Evolutionary conservation across 2,888 invertebrate species (phyloP).

Genomic region (Tuta absoluta): DNA sequence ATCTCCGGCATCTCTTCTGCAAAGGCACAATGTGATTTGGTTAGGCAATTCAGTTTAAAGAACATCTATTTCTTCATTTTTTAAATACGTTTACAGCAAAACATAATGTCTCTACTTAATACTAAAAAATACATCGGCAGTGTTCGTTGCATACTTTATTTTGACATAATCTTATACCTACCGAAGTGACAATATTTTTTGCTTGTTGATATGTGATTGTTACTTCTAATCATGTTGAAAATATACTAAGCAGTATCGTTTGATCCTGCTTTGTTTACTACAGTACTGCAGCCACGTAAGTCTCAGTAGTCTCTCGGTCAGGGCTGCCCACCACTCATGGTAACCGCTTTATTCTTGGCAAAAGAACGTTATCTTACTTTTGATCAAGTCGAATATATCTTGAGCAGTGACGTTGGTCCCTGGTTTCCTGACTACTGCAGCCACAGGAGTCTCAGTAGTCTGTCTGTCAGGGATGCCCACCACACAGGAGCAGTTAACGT

Average conservation of each 20-base stretch:
- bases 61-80: not conserved
- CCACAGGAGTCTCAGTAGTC: conserved; percentile 48
- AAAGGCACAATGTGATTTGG: too few relatives aligned
- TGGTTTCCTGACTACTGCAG: conserved; percentile 45
- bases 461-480: conserved; percentile 46
- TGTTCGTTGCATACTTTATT: too few relatives aligned
- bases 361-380: conserved; percentile 39
- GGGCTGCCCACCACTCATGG: too few relatives aligned
- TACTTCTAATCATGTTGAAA: conserved; percentile 50
- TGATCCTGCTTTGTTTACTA: conserved; percentile 42
- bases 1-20: conserved; percentile 46
- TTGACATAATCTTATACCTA: too few relatives aligned
- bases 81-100: not conserved
- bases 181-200: too few relatives aligned
- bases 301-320: conserved; percentile 28
- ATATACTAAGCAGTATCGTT: conserved; percentile 48
- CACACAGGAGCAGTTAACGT: conserved; percentile 48
- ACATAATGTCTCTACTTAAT: too few relatives aligned
- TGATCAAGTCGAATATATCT: conserved; percentile 51
- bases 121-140: too few relatives aligned
- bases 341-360: too few relatives aligned
- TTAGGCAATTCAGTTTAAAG: not conserved
- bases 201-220: conserved; percentile 30
- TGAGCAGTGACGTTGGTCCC: conserved; percentile 42
- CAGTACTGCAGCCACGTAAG: conserved; percentile 43